Percentiles rank a stretch among this genome's conserved stretches.
These are phyloP conservation scores for Mycteria americana DNA, from an alignment of 2,797 vertebrate species.

Conservation along the genomic window DNA sequence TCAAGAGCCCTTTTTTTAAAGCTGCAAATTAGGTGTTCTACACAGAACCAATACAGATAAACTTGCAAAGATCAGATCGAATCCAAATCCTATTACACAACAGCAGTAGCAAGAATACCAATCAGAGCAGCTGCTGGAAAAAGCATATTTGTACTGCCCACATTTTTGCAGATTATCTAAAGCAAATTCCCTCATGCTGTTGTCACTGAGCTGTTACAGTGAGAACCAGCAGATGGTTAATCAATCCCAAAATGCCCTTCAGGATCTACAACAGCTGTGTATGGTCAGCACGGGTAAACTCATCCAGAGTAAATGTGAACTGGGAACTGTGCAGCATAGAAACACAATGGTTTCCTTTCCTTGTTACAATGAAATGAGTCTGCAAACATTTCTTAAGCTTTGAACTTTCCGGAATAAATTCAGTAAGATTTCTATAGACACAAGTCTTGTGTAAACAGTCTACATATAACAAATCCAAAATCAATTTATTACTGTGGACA, in stretches of 20 bases:
- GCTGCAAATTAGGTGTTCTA: neutral
- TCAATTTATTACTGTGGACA: neutral
- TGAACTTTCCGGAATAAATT: neutral
- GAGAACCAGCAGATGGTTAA: slow-evolving; percentile 65
- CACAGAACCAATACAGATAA: neutral
- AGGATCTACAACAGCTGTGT: slow-evolving; percentile 58
- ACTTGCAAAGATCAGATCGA: neutral
- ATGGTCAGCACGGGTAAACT: slow-evolving; percentile 50
- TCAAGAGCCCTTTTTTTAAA: neutral
- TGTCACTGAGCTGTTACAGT: slow-evolving; percentile 19
- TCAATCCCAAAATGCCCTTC: slow-evolving; percentile 62
- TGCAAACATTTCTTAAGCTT: slow-evolving; percentile 1
- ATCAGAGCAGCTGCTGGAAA: neutral
- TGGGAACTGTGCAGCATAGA: neutral
- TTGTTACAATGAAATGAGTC: neutral
- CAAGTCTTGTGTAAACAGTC: neutral
- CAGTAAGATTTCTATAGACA: neutral
- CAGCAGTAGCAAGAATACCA: neutral
- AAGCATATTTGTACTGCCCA: neutral
- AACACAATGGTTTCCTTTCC: neutral
- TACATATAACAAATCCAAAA: neutral
- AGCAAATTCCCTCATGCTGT: slow-evolving; percentile 27
- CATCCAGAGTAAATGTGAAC: slow-evolving; percentile 38
- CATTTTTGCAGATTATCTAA: neutral
- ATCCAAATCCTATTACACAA: slow-evolving; percentile 14